These are phyloP conservation scores for Ivindomyrus marchei DNA, from an alignment of 2,113 vertebrate genomes.

Conservation along the genomic window DNA sequence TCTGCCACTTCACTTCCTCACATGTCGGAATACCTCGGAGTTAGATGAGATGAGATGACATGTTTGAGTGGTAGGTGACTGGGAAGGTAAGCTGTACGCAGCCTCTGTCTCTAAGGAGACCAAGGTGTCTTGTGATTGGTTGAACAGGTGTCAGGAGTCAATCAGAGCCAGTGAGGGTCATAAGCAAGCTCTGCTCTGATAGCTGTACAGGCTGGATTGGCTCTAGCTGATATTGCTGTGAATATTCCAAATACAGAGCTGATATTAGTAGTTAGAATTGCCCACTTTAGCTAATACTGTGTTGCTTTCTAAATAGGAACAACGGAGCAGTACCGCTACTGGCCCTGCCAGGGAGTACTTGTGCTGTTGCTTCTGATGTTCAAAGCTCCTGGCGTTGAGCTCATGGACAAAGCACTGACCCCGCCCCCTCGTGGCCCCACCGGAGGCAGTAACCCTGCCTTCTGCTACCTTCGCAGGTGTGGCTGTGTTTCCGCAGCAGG, in stretches of 20 bases:
- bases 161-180: not conserved
- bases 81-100: not conserved
- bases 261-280: not conserved
- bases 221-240: not conserved
- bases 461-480: slow-evolving; percentile 61
- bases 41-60: not conserved
- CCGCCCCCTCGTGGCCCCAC: slow-evolving; percentile 24
- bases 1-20: not conserved
- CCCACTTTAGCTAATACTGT: not conserved
- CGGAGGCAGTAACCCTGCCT: not conserved
- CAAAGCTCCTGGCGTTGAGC: slow-evolving; percentile 20
- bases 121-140: not conserved
- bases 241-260: not conserved
- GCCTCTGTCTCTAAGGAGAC: not conserved
- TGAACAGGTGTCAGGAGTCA: not conserved
- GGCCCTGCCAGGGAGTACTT: slow-evolving; percentile 19
- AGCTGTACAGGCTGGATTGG: not conserved
- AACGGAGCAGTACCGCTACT: not conserved
- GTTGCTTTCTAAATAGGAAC: not conserved
- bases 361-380: slow-evolving; percentile 31
- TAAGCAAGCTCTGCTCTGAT: not conserved
- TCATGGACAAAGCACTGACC: slow-evolving; percentile 18
- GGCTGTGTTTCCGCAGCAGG: slow-evolving; percentile 81
- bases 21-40: not conserved
- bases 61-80: not conserved